Evolutionary conservation across 2,113 vertebrate species (phyloP).

Genomic region (Diadophis punctatus): DNA sequence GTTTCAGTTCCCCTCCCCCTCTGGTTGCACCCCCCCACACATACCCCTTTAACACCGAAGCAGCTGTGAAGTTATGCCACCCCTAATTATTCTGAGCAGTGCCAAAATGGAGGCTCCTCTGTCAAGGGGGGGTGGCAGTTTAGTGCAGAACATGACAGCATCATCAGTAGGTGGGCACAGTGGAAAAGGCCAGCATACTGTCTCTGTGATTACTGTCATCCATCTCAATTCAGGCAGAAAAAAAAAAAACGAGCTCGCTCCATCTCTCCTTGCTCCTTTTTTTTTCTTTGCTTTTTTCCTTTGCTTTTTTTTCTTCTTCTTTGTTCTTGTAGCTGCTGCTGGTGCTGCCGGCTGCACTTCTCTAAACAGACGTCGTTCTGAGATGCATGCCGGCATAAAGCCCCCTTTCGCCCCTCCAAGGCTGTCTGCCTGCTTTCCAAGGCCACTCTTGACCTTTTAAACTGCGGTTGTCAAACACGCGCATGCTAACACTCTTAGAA

Average conservation of each 20-base stretch:
- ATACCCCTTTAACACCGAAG: conserved; percentile 20
- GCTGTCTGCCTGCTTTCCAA: neutral
- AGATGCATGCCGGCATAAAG: conserved; percentile 23
- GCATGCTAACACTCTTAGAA: accelerated
- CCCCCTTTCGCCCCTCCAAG: conserved; percentile 29
- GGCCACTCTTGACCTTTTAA: neutral
- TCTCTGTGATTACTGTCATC: conserved; percentile 67
- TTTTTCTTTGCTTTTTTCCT: neutral
- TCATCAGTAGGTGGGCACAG: conserved; percentile 73
- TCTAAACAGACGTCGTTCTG: neutral
- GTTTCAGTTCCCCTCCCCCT: conserved; percentile 42
- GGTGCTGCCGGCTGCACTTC: neutral
- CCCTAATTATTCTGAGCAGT: conserved; percentile 53
- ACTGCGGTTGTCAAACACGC: neutral
- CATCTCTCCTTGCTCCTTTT: conserved; percentile 25
- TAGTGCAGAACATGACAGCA: conserved; percentile 58
- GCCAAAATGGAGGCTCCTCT: conserved; percentile 55
- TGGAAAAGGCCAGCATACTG: conserved; percentile 64
- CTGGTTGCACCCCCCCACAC: conserved; percentile 9
- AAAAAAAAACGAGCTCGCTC: conserved; percentile 26
- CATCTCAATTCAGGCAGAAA: conserved; percentile 61
- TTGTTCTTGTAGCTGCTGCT: neutral
- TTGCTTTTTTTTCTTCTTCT: neutral
- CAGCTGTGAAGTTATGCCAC: conserved; percentile 61
- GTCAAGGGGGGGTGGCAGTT: conserved; percentile 61